A percentile compares a stretch with the other conserved stretches of the same genome.
These are phyloP conservation scores for Zaprionus obscuricornis DNA, from an alignment of 2,888 invertebrate genomes.

Conservation along the genomic window DNA sequence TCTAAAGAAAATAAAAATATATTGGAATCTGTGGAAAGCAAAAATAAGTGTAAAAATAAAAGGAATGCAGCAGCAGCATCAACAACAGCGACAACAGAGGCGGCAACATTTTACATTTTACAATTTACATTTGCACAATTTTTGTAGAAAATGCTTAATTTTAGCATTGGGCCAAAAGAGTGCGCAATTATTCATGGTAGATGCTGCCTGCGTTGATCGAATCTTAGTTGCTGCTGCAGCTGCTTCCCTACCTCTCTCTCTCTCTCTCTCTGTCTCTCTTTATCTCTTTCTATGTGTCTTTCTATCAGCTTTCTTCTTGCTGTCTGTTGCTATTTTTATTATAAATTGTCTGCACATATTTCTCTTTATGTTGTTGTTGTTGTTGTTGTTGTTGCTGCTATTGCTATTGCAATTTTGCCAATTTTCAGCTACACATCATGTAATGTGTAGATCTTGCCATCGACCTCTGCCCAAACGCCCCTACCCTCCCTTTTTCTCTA, in stretches of 20 bases:
- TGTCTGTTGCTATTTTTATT: conserved; percentile 50
- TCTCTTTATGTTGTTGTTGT: conserved; percentile 21
- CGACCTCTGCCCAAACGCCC: not conserved
- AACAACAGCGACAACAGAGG: too few relatives aligned
- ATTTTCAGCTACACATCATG: conserved; percentile 74
- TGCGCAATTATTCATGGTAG: conserved; percentile 69
- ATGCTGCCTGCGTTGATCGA: conserved; percentile 47
- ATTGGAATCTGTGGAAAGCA: not conserved
- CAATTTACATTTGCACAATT: conserved; percentile 29
- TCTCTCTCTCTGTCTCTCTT: not conserved
- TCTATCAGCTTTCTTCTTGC: conserved; percentile 29
- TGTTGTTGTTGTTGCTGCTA: conserved; percentile 28
- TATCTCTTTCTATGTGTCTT: conserved; percentile 19
- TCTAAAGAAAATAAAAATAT: conserved; percentile 27
- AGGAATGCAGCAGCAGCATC: conserved; percentile 20
- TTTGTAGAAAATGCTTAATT: conserved; percentile 39
- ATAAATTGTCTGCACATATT: conserved; percentile 65
- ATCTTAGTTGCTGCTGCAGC: conserved; percentile 2
- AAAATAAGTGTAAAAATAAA: conserved; percentile 12
- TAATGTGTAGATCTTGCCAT: conserved; percentile 44
- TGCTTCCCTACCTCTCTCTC: not conserved
- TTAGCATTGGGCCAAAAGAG: conserved; percentile 52
- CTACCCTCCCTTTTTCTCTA: not conserved
- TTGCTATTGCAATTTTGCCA: conserved; percentile 62
- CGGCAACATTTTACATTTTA: conserved; percentile 47